Evolutionary conservation across 2,113 vertebrate genomes (phyloP).

Genomic region (Blennius ocellaris): DNA sequence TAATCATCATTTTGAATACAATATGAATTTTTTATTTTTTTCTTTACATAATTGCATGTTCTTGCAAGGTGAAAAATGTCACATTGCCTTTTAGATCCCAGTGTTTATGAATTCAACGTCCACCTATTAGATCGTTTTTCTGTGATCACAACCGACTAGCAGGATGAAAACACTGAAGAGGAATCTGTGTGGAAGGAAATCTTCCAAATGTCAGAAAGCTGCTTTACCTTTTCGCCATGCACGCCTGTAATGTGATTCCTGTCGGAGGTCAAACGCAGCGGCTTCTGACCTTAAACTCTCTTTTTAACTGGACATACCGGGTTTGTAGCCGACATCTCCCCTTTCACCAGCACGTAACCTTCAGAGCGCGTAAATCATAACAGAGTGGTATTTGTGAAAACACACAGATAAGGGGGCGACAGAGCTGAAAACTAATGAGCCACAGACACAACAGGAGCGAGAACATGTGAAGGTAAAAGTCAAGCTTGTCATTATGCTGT

Average conservation of each 20-base stretch:
- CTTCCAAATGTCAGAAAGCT: conserved; percentile 1
- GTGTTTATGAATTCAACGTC: too few species aligned
- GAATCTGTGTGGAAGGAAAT: not conserved
- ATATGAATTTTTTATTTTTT: too few species aligned
- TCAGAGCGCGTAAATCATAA: conserved; percentile 29
- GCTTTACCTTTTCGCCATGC: not conserved
- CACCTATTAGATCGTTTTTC: too few species aligned
- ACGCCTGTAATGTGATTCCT: conserved; percentile 19
- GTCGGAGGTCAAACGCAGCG: conserved; percentile 31
- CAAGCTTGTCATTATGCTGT: too few species aligned
- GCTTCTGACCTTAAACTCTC: conserved; percentile 10
- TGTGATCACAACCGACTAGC: too few species aligned
- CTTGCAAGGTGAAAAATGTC: too few species aligned
- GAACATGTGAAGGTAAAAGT: too few species aligned
- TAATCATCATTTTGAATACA: too few species aligned
- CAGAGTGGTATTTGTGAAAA: conserved; percentile 23
- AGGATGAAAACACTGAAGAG: too few species aligned
- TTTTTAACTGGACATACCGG: conserved; percentile 33
- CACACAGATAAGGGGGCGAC: conserved; percentile 2
- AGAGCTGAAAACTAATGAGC: not conserved
- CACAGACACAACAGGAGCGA: not conserved
- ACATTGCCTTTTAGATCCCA: too few species aligned
- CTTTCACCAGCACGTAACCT: conserved; percentile 13
- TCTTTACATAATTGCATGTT: too few species aligned
- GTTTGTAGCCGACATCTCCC: not conserved